These are phyloP conservation scores for Lepidurus couesii DNA, from an alignment of 1,140 invertebrate species.

Conservation along the genomic window DNA sequence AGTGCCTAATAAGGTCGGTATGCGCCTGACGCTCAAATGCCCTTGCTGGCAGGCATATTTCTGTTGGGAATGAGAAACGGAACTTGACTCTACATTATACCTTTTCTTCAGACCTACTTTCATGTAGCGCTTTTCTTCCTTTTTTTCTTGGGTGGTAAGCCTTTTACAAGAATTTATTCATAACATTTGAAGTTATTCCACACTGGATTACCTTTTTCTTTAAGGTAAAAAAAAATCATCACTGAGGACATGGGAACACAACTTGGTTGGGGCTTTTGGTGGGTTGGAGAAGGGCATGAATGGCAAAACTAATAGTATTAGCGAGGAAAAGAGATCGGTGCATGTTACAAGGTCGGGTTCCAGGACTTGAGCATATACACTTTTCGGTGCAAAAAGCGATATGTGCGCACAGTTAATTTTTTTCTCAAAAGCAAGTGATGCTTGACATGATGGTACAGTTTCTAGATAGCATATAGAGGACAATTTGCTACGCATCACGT, in stretches of 20 bases:
- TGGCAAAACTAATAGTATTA: neutral
- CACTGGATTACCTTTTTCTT: no score
- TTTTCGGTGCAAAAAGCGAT: neutral
- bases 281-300: neutral
- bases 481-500: neutral
- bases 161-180: no score
- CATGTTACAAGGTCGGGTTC: neutral
- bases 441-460: neutral
- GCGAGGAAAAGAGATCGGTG: neutral
- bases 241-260: neutral
- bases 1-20: conserved; percentile 14
- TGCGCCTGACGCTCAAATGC: neutral
- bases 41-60: neutral
- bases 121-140: no score
- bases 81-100: neutral
- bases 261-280: neutral
- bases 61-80: neutral
- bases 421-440: neutral
- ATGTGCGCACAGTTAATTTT: neutral
- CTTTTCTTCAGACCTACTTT: neutral
- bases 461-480: neutral
- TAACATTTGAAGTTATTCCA: no score
- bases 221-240: no score
- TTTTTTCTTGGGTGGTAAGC: no score
- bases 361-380: neutral